Evolutionary conservation across 2,888 invertebrate genomes (phyloP), one percentile per base, ranked within the genome.

Genomic region (Geotrupes spiniger): DNA sequence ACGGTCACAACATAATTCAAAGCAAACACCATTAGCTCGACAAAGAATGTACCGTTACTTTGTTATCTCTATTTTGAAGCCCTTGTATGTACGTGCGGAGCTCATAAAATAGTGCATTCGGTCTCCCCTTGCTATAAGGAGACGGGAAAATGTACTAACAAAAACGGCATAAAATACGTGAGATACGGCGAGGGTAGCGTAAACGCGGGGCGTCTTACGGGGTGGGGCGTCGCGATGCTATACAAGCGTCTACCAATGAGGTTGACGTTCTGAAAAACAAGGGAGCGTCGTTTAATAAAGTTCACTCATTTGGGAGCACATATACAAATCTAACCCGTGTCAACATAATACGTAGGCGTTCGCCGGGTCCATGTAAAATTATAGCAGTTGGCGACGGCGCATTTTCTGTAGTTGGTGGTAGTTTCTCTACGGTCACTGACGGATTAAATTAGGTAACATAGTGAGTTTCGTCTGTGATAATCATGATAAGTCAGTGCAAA

Each of bases 221-320:
- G 77, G 78, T 63, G 77, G 69, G 77, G 76, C 65, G 68, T 77
- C 61, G 77, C 76, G 77, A 76, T 77, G 77, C 77, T 74, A 68
- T n/a, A 75, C 57, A 51, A 48, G 38, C 47, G 36, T 49, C 56
- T 42, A 47, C 60, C 60, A 60, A 60, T 59, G 51, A 48, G 40
- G 33, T 33, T 45, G 38, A 45, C 37, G 36, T 49, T 28, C 40
- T 49, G 51, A 54, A 56, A 58, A 56, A 51, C 45, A 46, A 49
- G 53, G 53, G 50, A 44, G 51, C 58, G 52, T 53, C 53, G 49
- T 51, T 49, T 52, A 56, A 56, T 56, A 56, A 56, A 56, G 54
- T 54, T 54, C 49, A 49, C 42, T 51, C 53, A 53, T 56, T 56
- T 52, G 43, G 47, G 49, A 47, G 39, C 51, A 47, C 42, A 51